These are phyloP conservation scores for Standfussiana lucernea DNA, from an alignment of 2,888 invertebrate species.

Conservation along the genomic window DNA sequence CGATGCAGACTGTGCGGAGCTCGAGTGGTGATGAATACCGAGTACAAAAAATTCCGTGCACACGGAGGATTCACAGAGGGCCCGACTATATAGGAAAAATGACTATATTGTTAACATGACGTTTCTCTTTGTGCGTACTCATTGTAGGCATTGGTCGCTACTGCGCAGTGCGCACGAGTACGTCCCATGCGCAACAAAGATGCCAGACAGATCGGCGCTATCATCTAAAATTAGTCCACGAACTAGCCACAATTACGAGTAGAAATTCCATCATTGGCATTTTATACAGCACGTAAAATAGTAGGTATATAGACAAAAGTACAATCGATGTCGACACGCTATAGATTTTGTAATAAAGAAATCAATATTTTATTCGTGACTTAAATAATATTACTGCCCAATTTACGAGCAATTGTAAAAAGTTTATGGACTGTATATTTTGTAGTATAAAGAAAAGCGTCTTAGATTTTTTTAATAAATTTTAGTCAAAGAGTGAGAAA, in stretches of 20 bases:
- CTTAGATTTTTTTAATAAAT: conserved; percentile 37
- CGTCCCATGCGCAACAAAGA: background rate
- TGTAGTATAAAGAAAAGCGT: conserved; percentile 30
- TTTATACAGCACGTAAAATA: conserved; percentile 35
- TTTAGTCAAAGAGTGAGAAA: conserved; percentile 78
- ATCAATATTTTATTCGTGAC: conserved; percentile 30
- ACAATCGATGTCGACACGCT: conserved; percentile 29
- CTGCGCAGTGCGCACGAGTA: conserved; percentile 9
- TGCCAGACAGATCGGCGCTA: background rate
- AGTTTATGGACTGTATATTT: conserved; percentile 32
- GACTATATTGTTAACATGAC: conserved; percentile 5
- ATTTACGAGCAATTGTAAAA: conserved; percentile 47
- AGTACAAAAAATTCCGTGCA: background rate
- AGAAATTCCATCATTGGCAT: conserved; percentile 14
- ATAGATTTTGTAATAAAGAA: conserved; percentile 33
- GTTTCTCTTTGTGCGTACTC: conserved; percentile 9
- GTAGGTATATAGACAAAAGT: conserved; percentile 26
- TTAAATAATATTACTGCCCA: conserved; percentile 40
- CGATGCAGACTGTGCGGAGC: background rate
- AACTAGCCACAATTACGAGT: conserved; percentile 18
- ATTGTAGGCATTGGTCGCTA: background rate
- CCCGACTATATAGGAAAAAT: too few relatives aligned
- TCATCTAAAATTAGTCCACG: conserved; percentile 1
- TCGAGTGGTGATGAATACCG: background rate
- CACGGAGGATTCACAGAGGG: background rate